These are phyloP conservation scores for Neodontobutis hainanensis DNA, from an alignment of 2,113 vertebrate species.

Conservation along the genomic window DNA sequence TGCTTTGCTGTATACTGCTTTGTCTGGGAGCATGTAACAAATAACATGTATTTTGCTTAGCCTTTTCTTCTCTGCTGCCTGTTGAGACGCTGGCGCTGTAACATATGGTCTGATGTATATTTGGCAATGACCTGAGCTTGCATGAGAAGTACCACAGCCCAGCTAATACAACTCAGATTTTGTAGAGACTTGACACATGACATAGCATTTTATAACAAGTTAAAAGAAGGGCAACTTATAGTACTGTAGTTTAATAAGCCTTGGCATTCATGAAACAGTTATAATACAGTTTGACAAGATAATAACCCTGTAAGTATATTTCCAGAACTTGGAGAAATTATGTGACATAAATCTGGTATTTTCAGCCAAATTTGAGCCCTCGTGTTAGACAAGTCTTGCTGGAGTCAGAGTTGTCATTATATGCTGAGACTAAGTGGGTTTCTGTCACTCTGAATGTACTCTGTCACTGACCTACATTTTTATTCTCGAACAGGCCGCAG, in stretches of 20 bases:
- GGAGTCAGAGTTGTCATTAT: background rate
- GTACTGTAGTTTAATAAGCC: too few species aligned
- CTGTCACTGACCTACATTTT: background rate
- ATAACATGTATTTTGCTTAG: background rate
- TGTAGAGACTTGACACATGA: background rate
- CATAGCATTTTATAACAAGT: background rate
- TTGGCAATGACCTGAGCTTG: slow-evolving; percentile 10
- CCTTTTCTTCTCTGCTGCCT: background rate
- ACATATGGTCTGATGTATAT: slow-evolving; percentile 1
- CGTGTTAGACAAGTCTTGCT: background rate
- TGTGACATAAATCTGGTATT: too few species aligned
- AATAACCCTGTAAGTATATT: too few species aligned
- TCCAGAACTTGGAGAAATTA: too few species aligned
- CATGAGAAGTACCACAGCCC: slow-evolving; percentile 25
- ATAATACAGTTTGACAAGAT: too few species aligned
- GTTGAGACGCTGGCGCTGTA: slow-evolving; percentile 1
- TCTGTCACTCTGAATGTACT: slow-evolving; percentile 9
- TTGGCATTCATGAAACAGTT: too few species aligned
- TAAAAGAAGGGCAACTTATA: too few species aligned
- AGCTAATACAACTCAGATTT: background rate
- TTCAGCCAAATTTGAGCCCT: background rate
- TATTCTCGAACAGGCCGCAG: slow-evolving; percentile 71
- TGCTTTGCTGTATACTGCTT: slow-evolving; percentile 21
- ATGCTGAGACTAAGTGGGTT: slow-evolving; percentile 12
- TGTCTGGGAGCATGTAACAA: background rate